Conservation (phyloP, 2,113 vertebrate genomes). For the Heptranchias perlo region DNA sequence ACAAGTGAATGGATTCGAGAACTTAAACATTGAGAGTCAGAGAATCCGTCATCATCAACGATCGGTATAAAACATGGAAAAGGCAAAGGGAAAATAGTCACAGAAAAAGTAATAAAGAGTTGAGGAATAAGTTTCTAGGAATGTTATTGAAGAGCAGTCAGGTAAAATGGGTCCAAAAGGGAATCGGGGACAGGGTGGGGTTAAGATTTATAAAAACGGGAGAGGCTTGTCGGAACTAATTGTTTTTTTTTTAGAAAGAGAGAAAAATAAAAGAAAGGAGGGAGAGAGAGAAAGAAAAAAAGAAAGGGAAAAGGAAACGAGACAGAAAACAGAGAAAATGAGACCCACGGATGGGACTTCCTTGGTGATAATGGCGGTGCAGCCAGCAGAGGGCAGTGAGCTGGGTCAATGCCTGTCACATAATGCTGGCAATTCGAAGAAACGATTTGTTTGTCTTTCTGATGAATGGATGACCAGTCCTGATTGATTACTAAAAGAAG, state of each 20-base stretch:
- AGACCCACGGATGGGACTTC: not conserved
- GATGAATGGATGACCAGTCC: not conserved
- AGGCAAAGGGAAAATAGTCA: not conserved
- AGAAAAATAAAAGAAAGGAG: not conserved
- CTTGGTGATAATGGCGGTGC: not conserved
- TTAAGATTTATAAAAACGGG: not conserved
- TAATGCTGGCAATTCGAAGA: too few relatives aligned
- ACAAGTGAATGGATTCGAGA: not conserved
- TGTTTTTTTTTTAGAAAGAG: not conserved
- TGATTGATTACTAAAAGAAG: not conserved
- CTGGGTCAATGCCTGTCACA: not conserved
- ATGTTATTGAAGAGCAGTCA: not conserved
- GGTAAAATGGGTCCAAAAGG: not conserved
- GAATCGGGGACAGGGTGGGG: not conserved
- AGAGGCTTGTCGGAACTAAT: not conserved
- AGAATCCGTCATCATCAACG: too few relatives aligned
- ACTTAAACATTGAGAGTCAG: not conserved
- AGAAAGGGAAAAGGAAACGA: not conserved
- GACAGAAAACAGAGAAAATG: too few relatives aligned
- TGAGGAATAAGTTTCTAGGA: not conserved
- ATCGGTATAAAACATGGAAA: not conserved
- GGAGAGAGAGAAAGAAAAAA: too few relatives aligned
- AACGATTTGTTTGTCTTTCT: not conserved
- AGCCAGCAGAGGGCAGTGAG: not conserved
- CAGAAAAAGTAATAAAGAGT: not conserved